phyloP scores from a whole-genome alignment of 2,797 vertebrate species.

The Columba guinea region DNA sequence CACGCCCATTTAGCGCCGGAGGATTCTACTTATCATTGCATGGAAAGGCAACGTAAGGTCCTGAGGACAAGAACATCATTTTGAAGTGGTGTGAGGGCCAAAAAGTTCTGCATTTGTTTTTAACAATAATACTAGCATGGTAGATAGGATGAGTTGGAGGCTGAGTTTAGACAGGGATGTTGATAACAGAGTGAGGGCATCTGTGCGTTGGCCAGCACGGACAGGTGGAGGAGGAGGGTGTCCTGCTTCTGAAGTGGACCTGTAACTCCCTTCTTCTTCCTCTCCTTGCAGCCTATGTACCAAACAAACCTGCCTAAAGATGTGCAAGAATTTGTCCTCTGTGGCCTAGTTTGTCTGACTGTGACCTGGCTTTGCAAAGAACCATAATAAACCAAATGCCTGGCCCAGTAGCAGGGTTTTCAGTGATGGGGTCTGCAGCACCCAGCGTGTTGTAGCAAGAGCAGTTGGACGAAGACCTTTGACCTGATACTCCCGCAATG shows the following conservation, averaged over 20 bases:
- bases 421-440: rapidly evolving
- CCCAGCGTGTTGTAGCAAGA: background rate
- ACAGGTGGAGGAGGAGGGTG: background rate
- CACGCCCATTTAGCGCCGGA: background rate
- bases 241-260: background rate
- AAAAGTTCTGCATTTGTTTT: background rate
- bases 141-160: background rate
- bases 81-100: background rate
- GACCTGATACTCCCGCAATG: rapidly evolving
- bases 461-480: background rate
- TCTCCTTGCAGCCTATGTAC: background rate
- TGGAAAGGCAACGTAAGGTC: background rate
- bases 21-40: background rate
- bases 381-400: background rate
- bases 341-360: background rate
- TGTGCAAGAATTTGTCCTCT: background rate
- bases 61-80: background rate
- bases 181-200: background rate
- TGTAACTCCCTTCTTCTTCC: background rate
- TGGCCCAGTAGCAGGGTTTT: background rate
- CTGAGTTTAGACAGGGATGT: background rate
- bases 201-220: background rate
- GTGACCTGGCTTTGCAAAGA: background rate
- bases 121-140: background rate
- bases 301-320: background rate